Evolutionary conservation across 2,888 invertebrate species (phyloP).

Genomic region (Chrysolina oricalcia): DNA sequence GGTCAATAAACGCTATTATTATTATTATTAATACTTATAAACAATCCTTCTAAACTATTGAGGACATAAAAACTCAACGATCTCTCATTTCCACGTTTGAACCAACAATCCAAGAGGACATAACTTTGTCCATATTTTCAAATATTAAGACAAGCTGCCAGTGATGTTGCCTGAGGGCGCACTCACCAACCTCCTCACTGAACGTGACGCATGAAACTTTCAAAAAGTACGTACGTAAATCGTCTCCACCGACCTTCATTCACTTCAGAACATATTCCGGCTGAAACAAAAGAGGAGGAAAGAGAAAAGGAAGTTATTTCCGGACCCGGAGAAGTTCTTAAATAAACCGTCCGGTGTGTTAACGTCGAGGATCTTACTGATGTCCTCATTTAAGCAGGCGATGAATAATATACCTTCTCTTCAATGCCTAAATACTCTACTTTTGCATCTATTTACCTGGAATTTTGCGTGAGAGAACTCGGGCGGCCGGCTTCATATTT

Average conservation of each 20-base stretch:
- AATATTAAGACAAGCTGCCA: background rate
- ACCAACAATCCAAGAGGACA: background rate
- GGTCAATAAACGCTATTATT: no score
- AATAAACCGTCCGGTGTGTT: conserved; percentile 57
- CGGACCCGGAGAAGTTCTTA: conserved; percentile 58
- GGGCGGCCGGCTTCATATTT: background rate
- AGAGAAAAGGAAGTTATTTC: conserved; percentile 54
- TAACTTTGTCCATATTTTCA: background rate
- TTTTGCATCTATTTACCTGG: conserved; percentile 38
- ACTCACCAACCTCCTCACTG: background rate
- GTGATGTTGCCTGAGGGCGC: background rate
- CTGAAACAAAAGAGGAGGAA: conserved; percentile 52
- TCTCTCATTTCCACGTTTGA: background rate
- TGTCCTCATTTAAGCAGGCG: conserved; percentile 53
- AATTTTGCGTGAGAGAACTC: conserved; percentile 28
- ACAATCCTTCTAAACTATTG: no score
- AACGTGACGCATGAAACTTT: background rate
- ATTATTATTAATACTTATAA: no score
- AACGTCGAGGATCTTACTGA: conserved; percentile 52
- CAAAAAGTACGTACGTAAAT: background rate
- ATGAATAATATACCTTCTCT: conserved; percentile 54
- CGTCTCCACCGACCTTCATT: conserved; percentile 48
- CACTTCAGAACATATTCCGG: conserved; percentile 54
- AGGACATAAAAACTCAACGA: no score
- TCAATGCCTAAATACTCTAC: conserved; percentile 39